Conservation (phyloP, 2,797 vertebrate species). For the Ambastaia sidthimunki region DNA sequence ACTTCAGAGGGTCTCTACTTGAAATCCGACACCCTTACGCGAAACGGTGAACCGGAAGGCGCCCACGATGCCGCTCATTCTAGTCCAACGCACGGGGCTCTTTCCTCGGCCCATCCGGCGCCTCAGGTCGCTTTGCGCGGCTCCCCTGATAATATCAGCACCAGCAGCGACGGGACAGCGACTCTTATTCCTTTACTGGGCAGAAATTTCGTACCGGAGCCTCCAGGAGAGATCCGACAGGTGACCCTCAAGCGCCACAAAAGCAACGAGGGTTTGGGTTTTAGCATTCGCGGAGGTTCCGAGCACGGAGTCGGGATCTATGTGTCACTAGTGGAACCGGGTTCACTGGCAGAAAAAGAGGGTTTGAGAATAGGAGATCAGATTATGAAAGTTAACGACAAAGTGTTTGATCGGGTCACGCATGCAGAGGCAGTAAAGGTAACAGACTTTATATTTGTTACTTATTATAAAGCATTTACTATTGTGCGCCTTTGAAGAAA, state of each 20-base stretch:
- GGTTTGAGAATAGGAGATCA: constrained; percentile 92
- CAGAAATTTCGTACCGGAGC: constrained; percentile 78
- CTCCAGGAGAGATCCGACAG: constrained; percentile 83
- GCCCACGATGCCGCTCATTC: constrained; percentile 61
- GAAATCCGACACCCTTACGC: constrained; percentile 73
- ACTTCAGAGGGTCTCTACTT: constrained; percentile 93
- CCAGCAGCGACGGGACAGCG: constrained; percentile 77
- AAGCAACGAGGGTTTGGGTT: constrained; percentile 93
- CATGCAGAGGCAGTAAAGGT: constrained; percentile 97
- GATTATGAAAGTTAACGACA: constrained; percentile 95
- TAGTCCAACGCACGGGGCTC: constrained; percentile 64
- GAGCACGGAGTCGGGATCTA: constrained; percentile 98
- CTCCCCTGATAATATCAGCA: constrained; percentile 80
- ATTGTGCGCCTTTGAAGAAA: background rate
- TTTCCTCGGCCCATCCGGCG: constrained; percentile 67
- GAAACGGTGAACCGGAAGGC: constrained; percentile 69
- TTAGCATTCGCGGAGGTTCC: constrained; percentile 96
- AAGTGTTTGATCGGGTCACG: constrained; percentile 88
- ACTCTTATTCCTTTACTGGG: constrained; percentile 79
- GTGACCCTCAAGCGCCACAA: constrained; percentile 90
- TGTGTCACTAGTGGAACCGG: constrained; percentile 95
- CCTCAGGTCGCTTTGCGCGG: constrained; percentile 72
- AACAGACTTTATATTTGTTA: constrained; percentile 37
- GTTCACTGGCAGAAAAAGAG: constrained; percentile 92
- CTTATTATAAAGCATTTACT: background rate